phyloP scores from a whole-genome alignment of 1,140 invertebrate species.

The Heliconius eleuchia region DNA sequence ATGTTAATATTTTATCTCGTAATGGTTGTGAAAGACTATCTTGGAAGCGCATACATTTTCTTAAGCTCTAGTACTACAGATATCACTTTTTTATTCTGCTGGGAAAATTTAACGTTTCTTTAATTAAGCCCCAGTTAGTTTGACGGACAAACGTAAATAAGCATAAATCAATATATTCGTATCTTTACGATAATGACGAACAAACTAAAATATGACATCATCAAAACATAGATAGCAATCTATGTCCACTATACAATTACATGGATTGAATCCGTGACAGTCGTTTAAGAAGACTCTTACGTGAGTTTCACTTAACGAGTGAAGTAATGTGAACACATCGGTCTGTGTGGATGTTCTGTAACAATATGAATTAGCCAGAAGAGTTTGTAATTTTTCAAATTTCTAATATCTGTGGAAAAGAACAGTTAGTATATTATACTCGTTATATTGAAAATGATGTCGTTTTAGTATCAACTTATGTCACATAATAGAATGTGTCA shows the following conservation, averaged over 20 bases:
- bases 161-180: too few relatives aligned
- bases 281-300: background rate
- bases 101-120: too few relatives aligned
- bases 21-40: too few relatives aligned
- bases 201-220: background rate
- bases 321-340: background rate
- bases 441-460: background rate
- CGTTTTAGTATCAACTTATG: background rate
- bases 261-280: background rate
- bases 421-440: background rate
- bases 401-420: background rate
- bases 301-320: background rate
- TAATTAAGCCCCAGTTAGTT: too few relatives aligned
- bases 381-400: background rate
- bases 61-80: background rate
- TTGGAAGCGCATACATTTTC: background rate
- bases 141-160: too few relatives aligned
- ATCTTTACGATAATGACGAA: background rate
- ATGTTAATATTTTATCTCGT: too few relatives aligned
- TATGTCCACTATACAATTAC: background rate
- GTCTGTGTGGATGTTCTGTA: conserved; percentile 1
- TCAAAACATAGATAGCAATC: background rate
- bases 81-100: background rate
- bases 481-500: background rate
- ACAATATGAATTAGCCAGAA: background rate